Conservation (phyloP, 2,113 vertebrate species). For the Eulemur macaco region DNA sequence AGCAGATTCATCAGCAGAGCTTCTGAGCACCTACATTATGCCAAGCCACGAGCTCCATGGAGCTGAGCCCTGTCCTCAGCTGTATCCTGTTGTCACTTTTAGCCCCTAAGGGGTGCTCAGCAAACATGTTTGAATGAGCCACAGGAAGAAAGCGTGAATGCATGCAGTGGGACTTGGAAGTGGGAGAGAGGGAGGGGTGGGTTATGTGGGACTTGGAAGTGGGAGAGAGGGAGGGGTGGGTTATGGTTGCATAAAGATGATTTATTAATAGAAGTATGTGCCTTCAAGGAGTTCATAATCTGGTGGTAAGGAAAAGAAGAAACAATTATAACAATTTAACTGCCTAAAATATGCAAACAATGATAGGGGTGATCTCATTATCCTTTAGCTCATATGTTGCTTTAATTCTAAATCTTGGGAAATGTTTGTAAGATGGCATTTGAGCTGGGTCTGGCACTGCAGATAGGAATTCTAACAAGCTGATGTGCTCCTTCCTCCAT, state of each 20-base stretch:
- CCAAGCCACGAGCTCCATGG: rapidly evolving
- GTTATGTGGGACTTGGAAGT: background rate
- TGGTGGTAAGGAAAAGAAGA: background rate
- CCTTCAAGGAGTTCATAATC: background rate
- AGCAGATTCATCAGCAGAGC: background rate
- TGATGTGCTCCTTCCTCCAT: background rate
- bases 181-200: too few relatives aligned
- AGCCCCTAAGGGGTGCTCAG: rapidly evolving
- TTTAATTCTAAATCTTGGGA: background rate
- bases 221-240: too few relatives aligned
- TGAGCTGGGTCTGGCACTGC: background rate
- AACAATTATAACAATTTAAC: background rate
- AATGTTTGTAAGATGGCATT: background rate
- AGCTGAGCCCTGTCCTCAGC: background rate
- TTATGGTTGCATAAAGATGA: background rate
- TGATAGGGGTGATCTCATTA: too few relatives aligned
- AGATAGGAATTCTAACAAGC: background rate
- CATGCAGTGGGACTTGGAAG: background rate
- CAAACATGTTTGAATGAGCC: background rate
- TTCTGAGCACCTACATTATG: rapidly evolving
- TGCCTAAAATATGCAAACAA: background rate
- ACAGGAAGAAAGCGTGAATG: background rate
- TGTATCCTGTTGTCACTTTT: too few relatives aligned
- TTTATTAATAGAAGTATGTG: background rate
- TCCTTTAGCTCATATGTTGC: background rate